phyloP scores from a whole-genome alignment of 2,797 vertebrate genomes.

The Mormyrus hasselquistii region DNA sequence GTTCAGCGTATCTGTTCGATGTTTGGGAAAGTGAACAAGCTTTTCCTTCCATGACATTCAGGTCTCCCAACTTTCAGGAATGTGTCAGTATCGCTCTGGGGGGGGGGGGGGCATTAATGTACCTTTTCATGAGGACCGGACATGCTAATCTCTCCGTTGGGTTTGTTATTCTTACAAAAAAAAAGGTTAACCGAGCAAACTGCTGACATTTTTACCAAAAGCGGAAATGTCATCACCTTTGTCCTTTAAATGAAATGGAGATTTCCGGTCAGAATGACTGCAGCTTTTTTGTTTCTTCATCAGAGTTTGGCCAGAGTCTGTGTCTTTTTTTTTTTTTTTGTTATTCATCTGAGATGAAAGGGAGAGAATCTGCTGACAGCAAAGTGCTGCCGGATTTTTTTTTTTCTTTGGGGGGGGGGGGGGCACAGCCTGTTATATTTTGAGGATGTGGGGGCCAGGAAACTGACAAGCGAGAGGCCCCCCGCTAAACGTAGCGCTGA shows the following conservation, averaged over 20 bases:
- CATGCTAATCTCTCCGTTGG: not conserved
- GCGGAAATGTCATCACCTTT: not conserved
- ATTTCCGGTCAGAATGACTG: not conserved
- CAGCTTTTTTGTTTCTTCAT: not conserved
- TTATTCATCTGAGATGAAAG: not conserved
- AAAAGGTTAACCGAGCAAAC: not conserved
- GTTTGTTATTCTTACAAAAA: not conserved
- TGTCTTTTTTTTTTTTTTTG: not conserved
- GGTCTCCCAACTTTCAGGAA: constrained; percentile 17
- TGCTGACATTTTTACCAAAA: not conserved
- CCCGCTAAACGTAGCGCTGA: not conserved
- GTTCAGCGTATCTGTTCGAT: not conserved
- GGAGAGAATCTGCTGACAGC: constrained; percentile 18
- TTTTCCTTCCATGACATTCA: not conserved
- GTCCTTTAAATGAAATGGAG: not conserved
- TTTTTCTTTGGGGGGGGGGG: not conserved
- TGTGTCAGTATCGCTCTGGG: not conserved
- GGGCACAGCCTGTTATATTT: not conserved
- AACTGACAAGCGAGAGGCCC: not conserved
- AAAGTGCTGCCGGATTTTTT: not conserved
- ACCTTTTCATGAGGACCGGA: not conserved
- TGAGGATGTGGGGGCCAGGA: constrained; percentile 4
- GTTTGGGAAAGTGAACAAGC: not conserved
- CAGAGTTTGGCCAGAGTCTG: not conserved
- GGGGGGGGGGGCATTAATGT: not conserved